Evolutionary conservation across 1,140 invertebrate genomes (phyloP), one percentile per base, ranked within the genome.

Genomic region (Phthorimaea operculella): DNA sequence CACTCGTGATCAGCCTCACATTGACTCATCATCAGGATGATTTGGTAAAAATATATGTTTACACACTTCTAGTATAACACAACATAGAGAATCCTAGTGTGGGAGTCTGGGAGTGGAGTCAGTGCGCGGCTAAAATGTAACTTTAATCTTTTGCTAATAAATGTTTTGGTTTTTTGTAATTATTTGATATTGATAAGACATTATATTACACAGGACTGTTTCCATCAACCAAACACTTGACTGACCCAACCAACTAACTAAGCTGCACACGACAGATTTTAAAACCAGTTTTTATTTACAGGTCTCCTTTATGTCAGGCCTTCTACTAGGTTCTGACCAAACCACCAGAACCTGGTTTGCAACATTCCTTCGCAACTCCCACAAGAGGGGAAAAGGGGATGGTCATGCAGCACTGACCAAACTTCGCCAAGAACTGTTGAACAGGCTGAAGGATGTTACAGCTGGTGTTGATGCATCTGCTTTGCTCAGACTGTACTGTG

Each of bases 341-440:
- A 91, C 91, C 62, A 91, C 96, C 0, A 89, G 96, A 66, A 92
- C 91, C 58, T 98, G 96, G 96, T 97, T 98, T 77, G 93, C 94
- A 0, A 89, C 93, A 66, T 98, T 96, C 74, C 90, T 98, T 34
- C 90, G 96, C 63, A 94, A 92, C 72, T 93, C 94, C 3, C 96
- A 98, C 71, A 98, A 98, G 87, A 87, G 92, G 48, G 76, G 70
- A 16, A 95, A 94, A 74, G 90, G 91, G 18, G 94, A 96, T 72
- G 87, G 87, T 47, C 87, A 90, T 63, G 88, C 90, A 33, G 90
- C 92, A 52, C 81, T 96, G n/a, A 89, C 92, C 58, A 87, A 89
- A 48, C 83, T 98, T 48, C 85, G 97, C 48, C 91, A 94, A 61
- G 92, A 96, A 77, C 81, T 98, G 33, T 85, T 97, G 1, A 87